Base-by-base conservation (phyloP, 2,888 invertebrate species). In the Sarcophaga rosellei region DNA sequence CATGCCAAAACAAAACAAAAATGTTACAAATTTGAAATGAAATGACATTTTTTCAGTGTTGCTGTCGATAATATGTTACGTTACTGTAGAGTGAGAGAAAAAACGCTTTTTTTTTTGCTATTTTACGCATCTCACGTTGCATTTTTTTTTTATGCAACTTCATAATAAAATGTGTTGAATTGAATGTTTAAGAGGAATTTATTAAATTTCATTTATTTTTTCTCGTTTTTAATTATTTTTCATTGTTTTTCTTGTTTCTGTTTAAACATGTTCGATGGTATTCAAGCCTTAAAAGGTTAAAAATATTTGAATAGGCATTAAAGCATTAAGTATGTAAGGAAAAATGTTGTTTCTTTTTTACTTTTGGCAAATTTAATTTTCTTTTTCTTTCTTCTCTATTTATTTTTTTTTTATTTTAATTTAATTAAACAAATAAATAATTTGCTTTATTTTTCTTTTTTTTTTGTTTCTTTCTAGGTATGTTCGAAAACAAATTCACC, bases 381-480 rank as follows among this genome's bases (percentile, higher is more conserved):
- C 35, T 35, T 35, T 35, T 35, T 35, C 35, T 35, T 10, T 35
- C 2, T 35, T 35, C 35, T 35, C 10, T 10, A 4, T 35, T 6
- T 35, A 35, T 35, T 35, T 35, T 35, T 35, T 35, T 8, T 35
- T 25, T 25, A 25, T 4, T 25, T 35, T 35, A 35, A 35, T 35
- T 35, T 35, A 35, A 35, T 35, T 35, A 35, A 35, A 35, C 10
- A 35, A 35, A 35, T 35, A 35, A 35, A 35, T 35, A 35, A 35
- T 8, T 35, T 35, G 8, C 8, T 2, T 35, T 35, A n/a, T n/a
- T 35, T 35, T 35, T 35, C 35, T 35, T 10, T 35, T 35, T n/a
- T 47, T 11, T 72, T n/a, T 20, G 53, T 79, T 61, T 84, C 74
- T 84, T 84, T 84, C 11, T 69, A 84, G 84, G 84, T 84, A 84